Conservation (phyloP, 2,113 vertebrate species). For the Perca schrenkii region DNA sequence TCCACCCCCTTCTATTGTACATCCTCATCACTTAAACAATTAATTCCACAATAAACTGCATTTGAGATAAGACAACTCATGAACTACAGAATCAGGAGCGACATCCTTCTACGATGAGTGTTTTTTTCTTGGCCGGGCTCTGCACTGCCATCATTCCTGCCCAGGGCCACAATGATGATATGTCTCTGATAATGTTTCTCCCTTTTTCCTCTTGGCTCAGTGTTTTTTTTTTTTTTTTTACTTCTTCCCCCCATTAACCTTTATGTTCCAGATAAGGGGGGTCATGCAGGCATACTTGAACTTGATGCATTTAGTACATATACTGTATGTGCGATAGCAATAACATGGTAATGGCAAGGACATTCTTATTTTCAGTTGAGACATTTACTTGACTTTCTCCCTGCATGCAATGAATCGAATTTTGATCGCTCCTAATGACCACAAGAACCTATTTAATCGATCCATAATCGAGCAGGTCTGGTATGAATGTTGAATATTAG, state of each 20-base stretch:
- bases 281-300: neutral
- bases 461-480: no score
- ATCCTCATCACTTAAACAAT: neutral
- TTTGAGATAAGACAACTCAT: neutral
- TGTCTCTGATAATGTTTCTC: conserved; percentile 26
- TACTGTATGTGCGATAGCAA: neutral
- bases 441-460: no score
- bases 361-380: neutral
- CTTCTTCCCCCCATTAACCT: neutral
- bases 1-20: neutral
- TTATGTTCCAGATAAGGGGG: neutral
- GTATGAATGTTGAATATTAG: neutral
- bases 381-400: no score
- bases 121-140: conserved; percentile 28
- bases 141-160: conserved; percentile 10
- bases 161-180: conserved; percentile 40
- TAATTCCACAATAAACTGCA: neutral
- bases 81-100: conserved; percentile 15
- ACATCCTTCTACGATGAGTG: conserved; percentile 19
- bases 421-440: no score
- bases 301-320: neutral
- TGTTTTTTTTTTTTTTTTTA: neutral
- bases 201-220: neutral
- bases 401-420: no score
- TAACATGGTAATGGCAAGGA: neutral